A percentile compares a stretch with the other conserved stretches of the same genome.
Conservation (phyloP, 2,113 vertebrate species). For the Motacilla tschutschensis region DNA sequence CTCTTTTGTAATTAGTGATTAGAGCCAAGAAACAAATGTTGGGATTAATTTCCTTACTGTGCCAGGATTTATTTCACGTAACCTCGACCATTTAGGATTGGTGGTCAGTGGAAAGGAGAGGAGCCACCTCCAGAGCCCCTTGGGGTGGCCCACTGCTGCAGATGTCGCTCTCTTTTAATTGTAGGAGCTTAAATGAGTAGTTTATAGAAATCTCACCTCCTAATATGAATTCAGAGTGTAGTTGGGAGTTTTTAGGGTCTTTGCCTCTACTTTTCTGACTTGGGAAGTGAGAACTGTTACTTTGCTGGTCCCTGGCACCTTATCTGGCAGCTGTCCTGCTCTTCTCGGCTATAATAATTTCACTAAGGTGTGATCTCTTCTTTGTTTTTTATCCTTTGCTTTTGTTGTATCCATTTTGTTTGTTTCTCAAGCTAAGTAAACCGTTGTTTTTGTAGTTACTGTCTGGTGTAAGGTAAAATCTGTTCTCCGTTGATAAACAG, state of each 20-base stretch:
- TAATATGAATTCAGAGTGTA: background rate
- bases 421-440: background rate
- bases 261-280: background rate
- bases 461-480: background rate
- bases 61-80: background rate
- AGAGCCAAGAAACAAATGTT: background rate
- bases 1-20: constrained; percentile 19
- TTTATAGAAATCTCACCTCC: background rate
- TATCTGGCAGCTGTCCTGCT: background rate
- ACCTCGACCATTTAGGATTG: background rate
- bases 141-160: background rate
- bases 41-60: background rate
- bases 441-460: background rate
- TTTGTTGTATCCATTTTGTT: background rate
- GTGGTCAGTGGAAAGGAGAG: background rate
- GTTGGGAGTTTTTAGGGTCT: background rate
- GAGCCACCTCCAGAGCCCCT: background rate
- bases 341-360: background rate
- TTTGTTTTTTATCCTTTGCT: background rate
- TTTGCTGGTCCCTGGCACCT: background rate
- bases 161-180: background rate
- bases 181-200: background rate
- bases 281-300: background rate
- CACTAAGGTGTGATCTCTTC: background rate
- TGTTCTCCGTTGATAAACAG: background rate